Conservation (phyloP, 2,113 vertebrate genomes). For the Rostratula benghalensis region DNA sequence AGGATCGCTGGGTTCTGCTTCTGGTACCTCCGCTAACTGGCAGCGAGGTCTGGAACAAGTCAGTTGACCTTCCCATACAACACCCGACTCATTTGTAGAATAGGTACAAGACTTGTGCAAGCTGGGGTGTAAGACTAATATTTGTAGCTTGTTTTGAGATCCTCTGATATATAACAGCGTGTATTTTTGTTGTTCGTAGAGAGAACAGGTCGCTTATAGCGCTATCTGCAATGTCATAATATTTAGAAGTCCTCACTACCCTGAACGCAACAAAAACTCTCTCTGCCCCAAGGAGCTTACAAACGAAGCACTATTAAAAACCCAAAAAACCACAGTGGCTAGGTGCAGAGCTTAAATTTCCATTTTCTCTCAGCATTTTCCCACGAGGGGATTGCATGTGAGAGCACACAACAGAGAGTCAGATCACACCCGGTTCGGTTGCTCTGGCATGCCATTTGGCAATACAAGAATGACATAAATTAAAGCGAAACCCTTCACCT, state of each 20-base stretch:
- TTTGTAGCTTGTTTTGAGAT: constrained; percentile 26
- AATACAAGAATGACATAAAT: constrained; percentile 58
- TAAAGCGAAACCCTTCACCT: constrained; percentile 63
- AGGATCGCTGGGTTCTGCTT: background rate
- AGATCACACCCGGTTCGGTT: constrained; percentile 49
- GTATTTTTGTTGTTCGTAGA: background rate
- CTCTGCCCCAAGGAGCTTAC: constrained; percentile 38
- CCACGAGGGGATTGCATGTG: constrained; percentile 57
- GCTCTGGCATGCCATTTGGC: constrained; percentile 51
- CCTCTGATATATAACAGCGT: background rate
- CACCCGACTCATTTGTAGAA: background rate
- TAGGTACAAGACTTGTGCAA: constrained; percentile 5
- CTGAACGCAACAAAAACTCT: constrained; percentile 1
- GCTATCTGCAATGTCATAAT: background rate
- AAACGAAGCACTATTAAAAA: constrained; percentile 5
- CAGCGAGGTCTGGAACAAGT: background rate
- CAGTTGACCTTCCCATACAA: constrained; percentile 49
- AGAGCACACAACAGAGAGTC: constrained; percentile 51
- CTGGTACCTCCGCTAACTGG: background rate
- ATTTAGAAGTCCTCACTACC: constrained; percentile 14
- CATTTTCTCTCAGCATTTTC: constrained; percentile 66
- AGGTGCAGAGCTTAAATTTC: constrained; percentile 50
- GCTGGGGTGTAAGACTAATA: constrained; percentile 23
- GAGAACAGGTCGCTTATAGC: background rate
- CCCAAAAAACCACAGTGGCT: constrained; percentile 31